Percentiles rank a stretch among this genome's conserved stretches.
Conservation (phyloP, 2,797 vertebrate species). For the Enteromius paludinosus region DNA sequence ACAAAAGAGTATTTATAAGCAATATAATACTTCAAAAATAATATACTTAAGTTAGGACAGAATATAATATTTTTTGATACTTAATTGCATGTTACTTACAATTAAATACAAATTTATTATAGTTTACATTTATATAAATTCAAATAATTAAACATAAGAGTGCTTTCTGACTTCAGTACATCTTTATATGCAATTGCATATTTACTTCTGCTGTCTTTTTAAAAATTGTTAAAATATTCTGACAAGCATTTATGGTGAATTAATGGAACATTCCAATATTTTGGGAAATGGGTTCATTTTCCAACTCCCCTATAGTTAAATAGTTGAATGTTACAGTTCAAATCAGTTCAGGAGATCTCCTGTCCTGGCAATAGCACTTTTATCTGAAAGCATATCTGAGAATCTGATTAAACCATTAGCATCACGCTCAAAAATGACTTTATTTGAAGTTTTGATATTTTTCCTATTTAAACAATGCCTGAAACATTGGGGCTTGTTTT, state of each 20-base stretch:
- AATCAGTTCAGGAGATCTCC: too few species aligned
- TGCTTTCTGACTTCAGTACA: not conserved
- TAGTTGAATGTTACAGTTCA: too few species aligned
- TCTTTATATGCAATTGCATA: not conserved
- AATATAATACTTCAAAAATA: not conserved
- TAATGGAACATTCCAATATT: not conserved
- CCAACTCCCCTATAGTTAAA: too few species aligned
- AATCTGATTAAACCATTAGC: too few species aligned
- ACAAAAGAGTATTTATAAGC: not conserved
- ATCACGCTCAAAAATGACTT: too few species aligned
- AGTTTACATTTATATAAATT: not conserved
- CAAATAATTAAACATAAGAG: not conserved
- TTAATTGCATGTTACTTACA: not conserved
- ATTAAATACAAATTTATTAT: not conserved
- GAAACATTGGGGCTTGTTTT: too few species aligned
- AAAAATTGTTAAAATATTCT: not conserved
- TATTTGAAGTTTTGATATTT: too few species aligned
- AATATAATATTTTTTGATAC: not conserved
- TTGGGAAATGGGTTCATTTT: too few species aligned
- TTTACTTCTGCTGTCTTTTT: not conserved
- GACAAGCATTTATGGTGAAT: not conserved
- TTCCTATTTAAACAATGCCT: too few species aligned
- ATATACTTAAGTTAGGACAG: not conserved
- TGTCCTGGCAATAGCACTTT: too few species aligned
- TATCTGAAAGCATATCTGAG: too few species aligned